Evolutionary conservation across 2,888 invertebrate genomes (phyloP).

Genomic region (Oscheius sp.): DNA sequence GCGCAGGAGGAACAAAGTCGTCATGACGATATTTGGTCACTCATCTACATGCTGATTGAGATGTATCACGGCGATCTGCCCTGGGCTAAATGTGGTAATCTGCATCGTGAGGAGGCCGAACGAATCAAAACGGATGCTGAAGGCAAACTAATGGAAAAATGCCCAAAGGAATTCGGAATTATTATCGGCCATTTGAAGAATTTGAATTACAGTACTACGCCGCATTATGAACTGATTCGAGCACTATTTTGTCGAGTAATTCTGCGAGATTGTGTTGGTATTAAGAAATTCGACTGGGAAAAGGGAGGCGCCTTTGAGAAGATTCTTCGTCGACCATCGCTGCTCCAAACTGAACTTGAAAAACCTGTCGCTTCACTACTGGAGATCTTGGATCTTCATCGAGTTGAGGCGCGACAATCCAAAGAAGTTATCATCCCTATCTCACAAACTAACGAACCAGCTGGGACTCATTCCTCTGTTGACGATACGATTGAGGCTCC

Average conservation of each 20-base stretch:
- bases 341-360: constrained; percentile 30
- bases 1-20: constrained; percentile 51
- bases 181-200: constrained; percentile 19
- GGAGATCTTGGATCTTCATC: constrained; percentile 48
- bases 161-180: constrained; percentile 14
- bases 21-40: constrained; percentile 52
- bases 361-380: constrained; percentile 35
- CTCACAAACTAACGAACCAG: not conserved
- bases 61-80: constrained; percentile 41
- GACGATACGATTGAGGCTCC: constrained; percentile 15
- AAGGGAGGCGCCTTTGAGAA: constrained; percentile 38
- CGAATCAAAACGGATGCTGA: constrained; percentile 3
- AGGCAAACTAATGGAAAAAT: not conserved
- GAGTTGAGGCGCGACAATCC: constrained; percentile 22
- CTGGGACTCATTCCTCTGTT: constrained; percentile 8
- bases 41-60: constrained; percentile 54
- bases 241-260: constrained; percentile 28
- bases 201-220: not conserved
- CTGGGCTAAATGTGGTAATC: constrained; percentile 35
- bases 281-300: constrained; percentile 41
- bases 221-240: constrained; percentile 14
- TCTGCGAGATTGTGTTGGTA: constrained; percentile 30
- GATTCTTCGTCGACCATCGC: constrained; percentile 31
- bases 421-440: not conserved
- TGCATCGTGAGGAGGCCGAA: constrained; percentile 20